A percentile compares a stretch with the other conserved stretches of the same genome.
These are phyloP conservation scores for Atrina japonica DNA, from an alignment of 2,888 invertebrate genomes.

Conservation along the genomic window DNA sequence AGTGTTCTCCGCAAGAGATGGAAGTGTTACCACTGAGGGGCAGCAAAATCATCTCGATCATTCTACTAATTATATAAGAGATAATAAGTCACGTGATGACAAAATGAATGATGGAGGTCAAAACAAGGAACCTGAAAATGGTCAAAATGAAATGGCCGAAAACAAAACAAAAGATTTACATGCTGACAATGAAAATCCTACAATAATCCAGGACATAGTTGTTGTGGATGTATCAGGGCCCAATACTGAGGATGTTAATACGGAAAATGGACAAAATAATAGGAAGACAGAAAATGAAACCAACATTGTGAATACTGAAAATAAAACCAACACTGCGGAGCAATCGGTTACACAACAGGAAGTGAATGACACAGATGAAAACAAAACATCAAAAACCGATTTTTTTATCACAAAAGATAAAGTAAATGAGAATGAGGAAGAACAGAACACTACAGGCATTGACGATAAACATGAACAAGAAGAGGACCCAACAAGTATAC, in stretches of 20 bases:
- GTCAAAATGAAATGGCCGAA: neutral
- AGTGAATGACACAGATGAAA: neutral
- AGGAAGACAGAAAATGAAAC: too few relatives aligned
- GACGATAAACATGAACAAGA: neutral
- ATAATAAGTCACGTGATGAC: neutral
- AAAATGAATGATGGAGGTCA: constrained; percentile 11
- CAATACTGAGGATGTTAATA: neutral
- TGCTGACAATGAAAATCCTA: neutral
- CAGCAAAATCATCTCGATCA: neutral
- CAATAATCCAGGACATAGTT: constrained; percentile 5
- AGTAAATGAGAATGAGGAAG: neutral
- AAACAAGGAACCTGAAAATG: constrained; percentile 2
- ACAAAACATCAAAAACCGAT: neutral
- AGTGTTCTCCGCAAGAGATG: constrained; percentile 31
- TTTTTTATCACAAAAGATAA: constrained; percentile 16
- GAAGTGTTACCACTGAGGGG: constrained; percentile 2
- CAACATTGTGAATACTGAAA: too few relatives aligned
- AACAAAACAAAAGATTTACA: neutral
- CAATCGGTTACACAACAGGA: too few relatives aligned
- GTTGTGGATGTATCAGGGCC: constrained; percentile 1
- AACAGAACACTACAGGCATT: neutral
- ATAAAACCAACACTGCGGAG: too few relatives aligned
- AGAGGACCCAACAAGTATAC: constrained; percentile 17
- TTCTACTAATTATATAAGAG: constrained; percentile 6
- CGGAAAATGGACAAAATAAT: too few relatives aligned